Evolutionary conservation across 1,140 invertebrate species (phyloP).

Genomic region (Arion vulgaris): DNA sequence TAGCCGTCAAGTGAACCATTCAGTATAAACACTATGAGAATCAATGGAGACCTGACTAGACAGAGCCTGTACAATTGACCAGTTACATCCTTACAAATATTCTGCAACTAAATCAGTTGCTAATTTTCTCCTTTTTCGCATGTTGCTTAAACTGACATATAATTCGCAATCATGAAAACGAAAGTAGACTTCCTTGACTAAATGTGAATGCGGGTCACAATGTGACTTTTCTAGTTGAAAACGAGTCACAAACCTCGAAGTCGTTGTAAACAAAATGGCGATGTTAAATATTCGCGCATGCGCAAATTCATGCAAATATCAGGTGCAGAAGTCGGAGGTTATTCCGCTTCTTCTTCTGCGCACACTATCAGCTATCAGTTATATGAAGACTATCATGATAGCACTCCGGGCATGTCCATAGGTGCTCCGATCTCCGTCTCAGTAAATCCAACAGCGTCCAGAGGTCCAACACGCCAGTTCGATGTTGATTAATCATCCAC

Average conservation of each 20-base stretch:
- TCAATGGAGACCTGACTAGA: not conserved
- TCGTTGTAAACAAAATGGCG: conserved; percentile 40
- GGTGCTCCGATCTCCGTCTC: too few relatives aligned
- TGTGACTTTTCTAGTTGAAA: conserved; percentile 35
- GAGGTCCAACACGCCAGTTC: too few relatives aligned
- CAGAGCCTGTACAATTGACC: not conserved
- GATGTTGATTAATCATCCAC: too few relatives aligned
- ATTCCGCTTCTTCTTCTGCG: too few relatives aligned
- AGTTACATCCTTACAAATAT: not conserved
- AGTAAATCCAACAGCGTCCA: too few relatives aligned
- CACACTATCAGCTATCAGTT: too few relatives aligned
- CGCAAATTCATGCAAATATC: not conserved
- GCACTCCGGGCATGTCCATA: too few relatives aligned
- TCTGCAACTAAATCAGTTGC: too few relatives aligned
- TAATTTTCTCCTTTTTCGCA: not conserved
- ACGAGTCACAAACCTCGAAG: conserved; percentile 43
- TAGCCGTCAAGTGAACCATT: too few relatives aligned
- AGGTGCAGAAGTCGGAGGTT: too few relatives aligned
- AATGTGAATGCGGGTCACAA: conserved; percentile 17
- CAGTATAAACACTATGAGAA: too few relatives aligned
- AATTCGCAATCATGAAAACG: not conserved
- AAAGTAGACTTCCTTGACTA: conserved; percentile 13
- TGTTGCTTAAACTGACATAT: not conserved
- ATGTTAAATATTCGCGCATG: conserved; percentile 9
- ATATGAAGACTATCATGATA: too few relatives aligned